These are phyloP conservation scores for Pangasius macronema DNA, from an alignment of 2,797 vertebrate genomes.

Conservation along the genomic window DNA sequence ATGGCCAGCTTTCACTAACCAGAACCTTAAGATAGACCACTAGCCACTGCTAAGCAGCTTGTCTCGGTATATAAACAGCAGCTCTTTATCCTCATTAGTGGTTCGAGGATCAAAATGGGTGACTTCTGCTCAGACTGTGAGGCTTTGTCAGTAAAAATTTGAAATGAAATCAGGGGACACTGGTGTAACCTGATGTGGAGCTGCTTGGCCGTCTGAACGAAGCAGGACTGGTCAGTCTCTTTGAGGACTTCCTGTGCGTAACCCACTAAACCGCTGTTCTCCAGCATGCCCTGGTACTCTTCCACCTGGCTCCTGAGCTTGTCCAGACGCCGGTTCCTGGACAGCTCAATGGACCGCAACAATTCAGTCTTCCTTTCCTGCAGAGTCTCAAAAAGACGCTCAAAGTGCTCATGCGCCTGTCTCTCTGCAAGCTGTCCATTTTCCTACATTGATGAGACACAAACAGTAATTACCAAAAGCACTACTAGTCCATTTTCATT, in stretches of 20 bases:
- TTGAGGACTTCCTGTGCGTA: constrained; percentile 98
- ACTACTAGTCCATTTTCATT: background rate
- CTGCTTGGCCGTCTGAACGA: constrained; percentile 96
- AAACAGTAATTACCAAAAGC: background rate
- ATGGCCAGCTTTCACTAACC: constrained; percentile 23
- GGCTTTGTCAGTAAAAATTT: constrained; percentile 6
- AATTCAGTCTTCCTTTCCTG: constrained; percentile 87
- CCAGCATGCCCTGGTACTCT: constrained; percentile 95
- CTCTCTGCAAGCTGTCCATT: constrained; percentile 88
- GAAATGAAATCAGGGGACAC: background rate
- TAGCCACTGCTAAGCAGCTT: constrained; percentile 3
- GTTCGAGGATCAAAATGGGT: background rate
- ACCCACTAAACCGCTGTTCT: constrained; percentile 94
- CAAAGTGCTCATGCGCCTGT: constrained; percentile 84
- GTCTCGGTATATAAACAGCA: constrained; percentile 16
- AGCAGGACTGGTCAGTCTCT: constrained; percentile 96
- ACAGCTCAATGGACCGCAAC: constrained; percentile 84
- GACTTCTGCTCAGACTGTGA: background rate
- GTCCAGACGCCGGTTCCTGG: constrained; percentile 80
- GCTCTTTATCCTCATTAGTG: constrained; percentile 24
- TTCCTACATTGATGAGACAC: constrained; percentile 53
- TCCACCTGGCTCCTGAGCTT: constrained; percentile 86
- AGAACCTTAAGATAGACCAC: constrained; percentile 5
- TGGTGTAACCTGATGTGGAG: constrained; percentile 87
- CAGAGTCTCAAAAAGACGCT: constrained; percentile 84